Base-by-base conservation (phyloP, 2,888 invertebrate genomes). In the Apamea monoglypha region DNA sequence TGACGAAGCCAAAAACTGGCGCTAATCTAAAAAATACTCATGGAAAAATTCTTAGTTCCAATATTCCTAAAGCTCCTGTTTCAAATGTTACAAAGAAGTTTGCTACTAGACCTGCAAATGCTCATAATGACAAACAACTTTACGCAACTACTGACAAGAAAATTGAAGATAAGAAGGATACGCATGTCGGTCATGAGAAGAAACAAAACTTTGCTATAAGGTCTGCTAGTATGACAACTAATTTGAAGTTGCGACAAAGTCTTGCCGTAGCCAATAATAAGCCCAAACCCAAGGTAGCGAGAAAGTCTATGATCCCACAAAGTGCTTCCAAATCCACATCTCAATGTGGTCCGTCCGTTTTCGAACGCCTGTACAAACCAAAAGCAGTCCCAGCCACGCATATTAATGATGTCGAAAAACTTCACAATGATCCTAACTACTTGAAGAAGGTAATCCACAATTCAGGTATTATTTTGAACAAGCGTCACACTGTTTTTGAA, bases 311-410 rank as follows among this genome's bases (percentile, higher is more conserved):
- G 83, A 73, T 93, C 7, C 89, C 90, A 0, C 89, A 87, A 63
- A 90, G 75, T 36, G 69, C 81, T 0, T 71, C 80, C 6, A 75
- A 47, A 78, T 72, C 63, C 83, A 83, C 36, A 56, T 36, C 86
- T 6, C 86, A 90, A 32, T 92, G 94, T 86, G 40, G 40, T 40
- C 40, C 40, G 7, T 94, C 96, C 0, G 96, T 96, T 0, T 96
- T 96, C 70, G 96, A 96, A 32, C 89, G 96, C 47, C 85, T 96
- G 0, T 96, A 96, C 78, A 95, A 96, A 83, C 95, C 96, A 0
- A 96, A 95, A 90, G 40, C 79, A 0, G 82, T 88, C 0, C 81
- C 87, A 14, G 94, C 91, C 36, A 63, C 68, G 0, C 81, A 84
- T 3, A 5, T 89, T 0, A 89, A 91, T 29, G 90, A 94, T 1